Percentiles rank a stretch among this genome's conserved stretches.
phyloP scores from a whole-genome alignment of 2,888 invertebrate species.

The Malthinus flaveolus region DNA sequence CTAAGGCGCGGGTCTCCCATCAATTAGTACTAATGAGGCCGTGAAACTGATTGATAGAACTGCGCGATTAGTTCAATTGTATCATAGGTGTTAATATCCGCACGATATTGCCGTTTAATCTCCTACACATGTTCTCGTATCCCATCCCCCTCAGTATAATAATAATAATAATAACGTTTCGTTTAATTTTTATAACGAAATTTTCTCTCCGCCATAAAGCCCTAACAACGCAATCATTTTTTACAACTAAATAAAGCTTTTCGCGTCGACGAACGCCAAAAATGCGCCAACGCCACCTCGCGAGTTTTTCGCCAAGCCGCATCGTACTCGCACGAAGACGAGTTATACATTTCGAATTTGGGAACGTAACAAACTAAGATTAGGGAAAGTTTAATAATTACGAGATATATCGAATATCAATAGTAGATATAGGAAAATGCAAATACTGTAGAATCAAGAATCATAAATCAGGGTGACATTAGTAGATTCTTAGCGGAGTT shows the following conservation, averaged over 20 bases:
- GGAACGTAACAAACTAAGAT: no score
- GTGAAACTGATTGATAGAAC: conserved; percentile 47
- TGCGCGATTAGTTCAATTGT: conserved; percentile 38
- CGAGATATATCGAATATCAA: conserved; percentile 31
- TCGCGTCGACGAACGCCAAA: no score
- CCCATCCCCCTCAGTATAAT: neutral
- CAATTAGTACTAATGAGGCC: conserved; percentile 49
- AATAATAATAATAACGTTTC: neutral
- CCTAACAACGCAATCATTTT: no score
- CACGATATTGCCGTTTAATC: conserved; percentile 27
- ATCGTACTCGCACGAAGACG: no score
- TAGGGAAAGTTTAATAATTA: conserved; percentile 25
- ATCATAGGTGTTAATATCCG: conserved; percentile 36
- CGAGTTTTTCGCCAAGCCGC: no score
- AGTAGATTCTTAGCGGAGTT: conserved; percentile 43
- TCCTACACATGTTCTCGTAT: no score
- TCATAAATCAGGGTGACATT: conserved; percentile 43
- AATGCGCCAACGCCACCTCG: no score
- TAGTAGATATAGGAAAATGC: conserved; percentile 36
- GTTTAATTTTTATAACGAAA: neutral
- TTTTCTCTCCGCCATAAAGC: no score
- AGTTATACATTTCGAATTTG: no score
- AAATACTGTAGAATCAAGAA: conserved; percentile 39
- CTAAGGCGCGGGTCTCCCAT: conserved; percentile 49
- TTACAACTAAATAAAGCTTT: no score